Evolutionary conservation across 2,888 invertebrate genomes (phyloP).

Genomic region (Cryptus armator): DNA sequence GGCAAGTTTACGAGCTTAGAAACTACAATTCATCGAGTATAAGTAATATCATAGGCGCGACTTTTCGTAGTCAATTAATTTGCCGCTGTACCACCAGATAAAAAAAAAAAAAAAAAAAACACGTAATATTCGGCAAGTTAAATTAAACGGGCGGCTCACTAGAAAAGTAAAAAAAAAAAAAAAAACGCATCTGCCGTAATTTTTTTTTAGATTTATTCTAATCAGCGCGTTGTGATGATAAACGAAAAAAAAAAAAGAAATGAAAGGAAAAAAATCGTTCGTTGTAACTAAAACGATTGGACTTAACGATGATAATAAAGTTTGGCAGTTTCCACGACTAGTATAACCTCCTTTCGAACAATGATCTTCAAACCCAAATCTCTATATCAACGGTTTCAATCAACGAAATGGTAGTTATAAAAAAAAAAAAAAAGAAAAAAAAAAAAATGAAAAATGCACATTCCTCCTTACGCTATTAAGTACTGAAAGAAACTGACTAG

Average conservation of each 20-base stretch:
- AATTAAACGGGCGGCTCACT: background rate
- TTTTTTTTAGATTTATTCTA: background rate
- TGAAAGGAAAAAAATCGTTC: background rate
- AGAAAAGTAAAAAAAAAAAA: conserved; percentile 21
- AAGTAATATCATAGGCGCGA: conserved; percentile 73
- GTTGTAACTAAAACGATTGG: conserved; percentile 13
- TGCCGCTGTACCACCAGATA: background rate
- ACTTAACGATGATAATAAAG: conserved; percentile 25
- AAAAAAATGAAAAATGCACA: conserved; percentile 78
- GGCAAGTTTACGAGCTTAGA: conserved; percentile 75
- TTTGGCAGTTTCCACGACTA: conserved; percentile 65
- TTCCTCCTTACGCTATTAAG: conserved; percentile 83
- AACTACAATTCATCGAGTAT: conserved; percentile 75
- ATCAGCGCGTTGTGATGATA: conserved; percentile 2
- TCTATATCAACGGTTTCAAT: background rate
- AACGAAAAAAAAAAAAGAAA: background rate
- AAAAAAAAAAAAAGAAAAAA: conserved; percentile 64
- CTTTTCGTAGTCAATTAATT: conserved; percentile 23
- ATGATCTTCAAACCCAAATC: conserved; percentile 1
- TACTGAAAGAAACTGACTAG: conserved; percentile 82
- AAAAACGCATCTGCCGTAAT: background rate
- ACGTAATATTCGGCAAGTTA: conserved; percentile 38
- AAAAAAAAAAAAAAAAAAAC: conserved; percentile 29
- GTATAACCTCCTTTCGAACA: conserved; percentile 4
- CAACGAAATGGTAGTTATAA: conserved; percentile 3